Conservation (phyloP, 1,140 invertebrate species). For the Brachionus manjavacas region DNA sequence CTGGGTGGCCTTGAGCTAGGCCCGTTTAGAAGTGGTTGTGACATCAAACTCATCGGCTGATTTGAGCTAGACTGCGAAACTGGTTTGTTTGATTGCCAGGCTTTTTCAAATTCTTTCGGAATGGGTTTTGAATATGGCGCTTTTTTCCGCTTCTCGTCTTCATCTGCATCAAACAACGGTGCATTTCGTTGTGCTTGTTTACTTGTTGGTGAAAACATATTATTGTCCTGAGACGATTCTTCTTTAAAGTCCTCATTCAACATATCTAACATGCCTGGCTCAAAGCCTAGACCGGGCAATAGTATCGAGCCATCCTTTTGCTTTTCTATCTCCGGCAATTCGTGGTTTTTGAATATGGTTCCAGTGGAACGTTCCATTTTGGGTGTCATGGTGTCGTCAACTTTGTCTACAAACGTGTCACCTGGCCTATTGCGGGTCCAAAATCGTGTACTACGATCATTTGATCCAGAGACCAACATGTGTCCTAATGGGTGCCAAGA, state of each 20-base stretch:
- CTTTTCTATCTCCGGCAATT: slow-evolving; percentile 21
- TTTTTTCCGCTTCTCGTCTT: background rate
- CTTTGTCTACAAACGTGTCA: slow-evolving; percentile 93
- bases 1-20: background rate
- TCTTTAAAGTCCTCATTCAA: slow-evolving; percentile 32
- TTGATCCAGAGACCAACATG: slow-evolving; percentile 93
- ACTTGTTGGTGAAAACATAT: background rate
- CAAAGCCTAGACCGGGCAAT: slow-evolving; percentile 28
- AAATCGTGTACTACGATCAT: slow-evolving; percentile 96
- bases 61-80: background rate
- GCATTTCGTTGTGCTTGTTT: background rate
- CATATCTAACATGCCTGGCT: background rate
- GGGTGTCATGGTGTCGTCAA: slow-evolving; percentile 59
- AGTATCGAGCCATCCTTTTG: background rate
- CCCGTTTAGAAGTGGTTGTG: background rate
- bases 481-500: slow-evolving; percentile 99
- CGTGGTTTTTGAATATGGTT: slow-evolving; percentile 35
- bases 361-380: background rate
- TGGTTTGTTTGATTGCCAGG: slow-evolving; percentile 20
- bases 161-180: background rate
- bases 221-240: background rate
- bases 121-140: slow-evolving; percentile 33
- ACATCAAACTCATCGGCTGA: background rate
- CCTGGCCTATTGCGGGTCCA: slow-evolving; percentile 98
- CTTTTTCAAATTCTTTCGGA: slow-evolving; percentile 36